Evolutionary conservation across 2,113 vertebrate species (phyloP).

Genomic region (Chlorodrepanis virens): DNA sequence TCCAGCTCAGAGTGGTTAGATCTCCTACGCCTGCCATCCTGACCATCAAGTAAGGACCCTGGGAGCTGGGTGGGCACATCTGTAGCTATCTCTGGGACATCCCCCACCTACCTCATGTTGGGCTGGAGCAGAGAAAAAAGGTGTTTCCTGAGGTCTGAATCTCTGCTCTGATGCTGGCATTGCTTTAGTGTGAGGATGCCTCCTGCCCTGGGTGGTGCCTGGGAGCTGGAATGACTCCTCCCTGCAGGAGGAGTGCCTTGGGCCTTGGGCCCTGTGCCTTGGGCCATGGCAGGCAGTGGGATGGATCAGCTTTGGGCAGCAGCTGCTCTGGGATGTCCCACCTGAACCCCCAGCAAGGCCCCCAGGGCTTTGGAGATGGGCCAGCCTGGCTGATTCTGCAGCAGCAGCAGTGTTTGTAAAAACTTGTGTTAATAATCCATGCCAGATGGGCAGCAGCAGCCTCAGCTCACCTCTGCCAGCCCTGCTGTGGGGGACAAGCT

Average conservation of each 20-base stretch:
- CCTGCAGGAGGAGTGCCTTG: no score
- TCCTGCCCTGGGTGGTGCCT: not conserved
- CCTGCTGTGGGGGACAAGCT: not conserved
- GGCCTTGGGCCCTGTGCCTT: not conserved
- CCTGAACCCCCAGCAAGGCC: not conserved
- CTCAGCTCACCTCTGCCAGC: not conserved
- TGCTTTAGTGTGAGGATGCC: not conserved
- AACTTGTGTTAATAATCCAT: no score
- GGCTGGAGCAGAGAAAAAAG: not conserved
- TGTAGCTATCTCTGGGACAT: not conserved
- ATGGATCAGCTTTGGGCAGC: not conserved
- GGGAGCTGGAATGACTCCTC: not conserved
- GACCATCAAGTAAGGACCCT: conserved; percentile 77
- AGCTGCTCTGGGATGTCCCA: not conserved
- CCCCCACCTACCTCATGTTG: not conserved
- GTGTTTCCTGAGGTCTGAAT: not conserved
- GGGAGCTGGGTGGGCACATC: not conserved
- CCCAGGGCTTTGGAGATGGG: no score
- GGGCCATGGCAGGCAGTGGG: not conserved
- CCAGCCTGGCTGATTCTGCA: no score
- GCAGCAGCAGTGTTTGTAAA: no score
- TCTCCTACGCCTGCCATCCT: conserved; percentile 69
- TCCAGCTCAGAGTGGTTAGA: conserved; percentile 75
- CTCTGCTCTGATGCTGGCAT: not conserved
- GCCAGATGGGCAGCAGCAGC: not conserved